phyloP scores from a whole-genome alignment of 2,888 invertebrate species.

The Stramonita haemastoma region DNA sequence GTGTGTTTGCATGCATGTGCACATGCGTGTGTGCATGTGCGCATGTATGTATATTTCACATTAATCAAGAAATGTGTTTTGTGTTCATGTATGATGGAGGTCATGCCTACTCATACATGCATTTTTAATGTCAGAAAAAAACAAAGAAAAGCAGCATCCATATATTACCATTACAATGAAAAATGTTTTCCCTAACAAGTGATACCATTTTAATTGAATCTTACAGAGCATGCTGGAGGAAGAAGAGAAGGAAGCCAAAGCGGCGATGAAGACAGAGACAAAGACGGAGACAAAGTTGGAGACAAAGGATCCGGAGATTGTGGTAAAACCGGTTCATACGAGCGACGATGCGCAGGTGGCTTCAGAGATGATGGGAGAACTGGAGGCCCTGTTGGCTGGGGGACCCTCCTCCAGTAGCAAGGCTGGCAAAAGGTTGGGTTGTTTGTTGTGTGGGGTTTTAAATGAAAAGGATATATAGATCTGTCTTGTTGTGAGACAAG shows the following conservation, averaged over 20 bases:
- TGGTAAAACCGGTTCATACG: conserved; percentile 49
- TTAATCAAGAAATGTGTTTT: neutral
- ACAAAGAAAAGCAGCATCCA: too few species aligned
- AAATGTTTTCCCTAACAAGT: neutral
- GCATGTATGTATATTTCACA: neutral
- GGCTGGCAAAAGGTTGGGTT: conserved; percentile 21
- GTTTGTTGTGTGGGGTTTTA: too few species aligned
- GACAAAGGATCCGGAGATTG: conserved; percentile 20
- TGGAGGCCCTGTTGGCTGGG: conserved; percentile 75
- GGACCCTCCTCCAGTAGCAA: conserved; percentile 14
- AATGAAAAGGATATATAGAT: too few species aligned
- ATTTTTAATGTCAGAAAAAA: too few species aligned
- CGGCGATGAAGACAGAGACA: neutral
- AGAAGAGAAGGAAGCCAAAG: neutral
- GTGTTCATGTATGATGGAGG: conserved; percentile 1
- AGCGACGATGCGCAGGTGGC: conserved; percentile 50
- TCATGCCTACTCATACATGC: too few species aligned
- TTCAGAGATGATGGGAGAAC: conserved; percentile 75
- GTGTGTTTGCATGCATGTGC: neutral
- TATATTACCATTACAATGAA: neutral
- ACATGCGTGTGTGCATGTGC: conserved; percentile 29
- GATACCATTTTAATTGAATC: neutral
- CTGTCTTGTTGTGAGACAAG: too few species aligned
- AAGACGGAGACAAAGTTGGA: conserved; percentile 56
- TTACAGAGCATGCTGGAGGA: neutral